Evolutionary conservation across 1,140 invertebrate genomes (phyloP).

Genomic region (Luehdorfia chinensis): DNA sequence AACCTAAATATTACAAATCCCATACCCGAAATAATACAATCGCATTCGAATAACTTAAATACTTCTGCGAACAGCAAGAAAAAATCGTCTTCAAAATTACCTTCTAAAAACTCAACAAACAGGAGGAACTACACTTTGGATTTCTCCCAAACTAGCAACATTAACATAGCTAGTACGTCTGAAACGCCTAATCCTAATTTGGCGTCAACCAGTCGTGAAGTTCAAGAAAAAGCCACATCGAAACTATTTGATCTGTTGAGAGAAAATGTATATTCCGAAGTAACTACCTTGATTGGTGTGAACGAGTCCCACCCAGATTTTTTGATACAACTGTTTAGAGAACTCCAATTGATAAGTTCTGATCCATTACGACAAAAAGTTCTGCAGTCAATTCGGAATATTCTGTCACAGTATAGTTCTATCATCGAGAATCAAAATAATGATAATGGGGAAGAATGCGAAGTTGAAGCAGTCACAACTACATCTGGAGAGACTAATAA

Average conservation of each 20-base stretch:
- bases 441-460: slow-evolving; percentile 32
- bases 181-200: slow-evolving; percentile 62
- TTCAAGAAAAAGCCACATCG: slow-evolving; percentile 73
- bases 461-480: slow-evolving; percentile 35
- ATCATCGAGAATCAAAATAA: slow-evolving; percentile 41
- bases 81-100: slow-evolving; percentile 67
- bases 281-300: slow-evolving; percentile 82
- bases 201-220: slow-evolving; percentile 55
- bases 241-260: slow-evolving; percentile 81
- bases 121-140: slow-evolving; percentile 55
- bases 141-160: slow-evolving; percentile 58
- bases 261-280: slow-evolving; percentile 83
- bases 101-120: slow-evolving; percentile 64
- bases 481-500: slow-evolving; percentile 34
- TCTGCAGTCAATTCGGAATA: slow-evolving; percentile 78
- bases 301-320: slow-evolving; percentile 84
- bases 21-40: slow-evolving; percentile 63
- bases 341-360: slow-evolving; percentile 81
- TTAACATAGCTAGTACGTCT: slow-evolving; percentile 54
- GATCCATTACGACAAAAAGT: slow-evolving; percentile 81
- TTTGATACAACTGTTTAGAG: slow-evolving; percentile 81
- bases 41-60: slow-evolving; percentile 67
- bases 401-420: slow-evolving; percentile 61
- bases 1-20: slow-evolving; percentile 58
- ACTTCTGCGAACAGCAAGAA: slow-evolving; percentile 48